These are phyloP conservation scores for Agapornis roseicollis DNA, from an alignment of 2,113 vertebrate species.

Conservation along the genomic window DNA sequence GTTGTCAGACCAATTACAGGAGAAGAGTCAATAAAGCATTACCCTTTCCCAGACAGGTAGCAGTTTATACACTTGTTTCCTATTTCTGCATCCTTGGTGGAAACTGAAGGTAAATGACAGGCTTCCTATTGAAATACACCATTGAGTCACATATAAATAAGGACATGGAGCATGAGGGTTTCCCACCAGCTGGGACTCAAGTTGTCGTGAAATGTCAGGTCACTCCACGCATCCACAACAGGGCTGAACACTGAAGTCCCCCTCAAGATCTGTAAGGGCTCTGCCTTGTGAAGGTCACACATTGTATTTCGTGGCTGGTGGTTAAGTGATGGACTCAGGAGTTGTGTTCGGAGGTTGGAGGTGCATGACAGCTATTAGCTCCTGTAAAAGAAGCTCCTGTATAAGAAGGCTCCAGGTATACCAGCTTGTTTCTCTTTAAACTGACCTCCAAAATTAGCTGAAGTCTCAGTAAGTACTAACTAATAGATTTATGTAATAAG, in stretches of 20 bases:
- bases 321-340: rapidly evolving
- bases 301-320: neutral
- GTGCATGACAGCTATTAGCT: rapidly evolving
- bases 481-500: neutral
- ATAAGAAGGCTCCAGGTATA: neutral
- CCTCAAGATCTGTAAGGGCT: rapidly evolving
- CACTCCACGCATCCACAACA: rapidly evolving
- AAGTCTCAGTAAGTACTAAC: neutral
- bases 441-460: neutral
- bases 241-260: neutral
- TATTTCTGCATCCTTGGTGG: neutral
- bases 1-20: neutral
- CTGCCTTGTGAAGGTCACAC: neutral
- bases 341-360: neutral
- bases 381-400: neutral
- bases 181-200: neutral
- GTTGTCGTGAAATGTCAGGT: neutral
- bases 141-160: rapidly evolving
- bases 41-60: neutral
- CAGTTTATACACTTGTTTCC: neutral
- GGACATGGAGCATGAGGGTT: rapidly evolving
- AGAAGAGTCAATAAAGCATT: neutral
- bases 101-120: rapidly evolving
- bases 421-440: neutral
- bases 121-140: neutral